Evolutionary conservation across 2,888 invertebrate species (phyloP), one percentile per base, ranked within the genome.

Genomic region (Ischnus inquisitorius): DNA sequence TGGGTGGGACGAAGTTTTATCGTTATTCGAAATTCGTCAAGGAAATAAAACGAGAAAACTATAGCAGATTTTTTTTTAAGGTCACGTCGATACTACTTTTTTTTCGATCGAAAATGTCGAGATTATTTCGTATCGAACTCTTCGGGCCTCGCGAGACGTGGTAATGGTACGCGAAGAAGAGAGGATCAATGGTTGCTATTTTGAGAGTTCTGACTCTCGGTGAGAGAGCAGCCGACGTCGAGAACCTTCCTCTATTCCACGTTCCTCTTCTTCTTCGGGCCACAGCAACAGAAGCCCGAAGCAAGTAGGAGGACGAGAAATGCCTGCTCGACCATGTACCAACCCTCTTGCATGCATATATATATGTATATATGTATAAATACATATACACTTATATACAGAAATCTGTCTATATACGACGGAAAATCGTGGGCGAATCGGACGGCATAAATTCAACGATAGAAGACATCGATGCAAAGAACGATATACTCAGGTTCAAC

Each of bases 171-270:
- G 67, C 48, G 83, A 74, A 78, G 51, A 69, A 77, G 83, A 51
- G 78, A 88, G 90, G 89, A 91, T 92, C 92, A 90, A 92, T 92
- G 91, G 88, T 88, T 88, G 91, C 89, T 92, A 92, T 92, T 92
- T 92, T 89, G 89, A 90, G 91, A 91, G 85, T 84, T 86, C 86
- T 71, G 79, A 75, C 79, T 86, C 85, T 87, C 86, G 79, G 54
- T 75, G 69, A 67, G 68, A 60, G 67, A 67, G 12, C 51, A 68
- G 39, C 25, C 62, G 68, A 62, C 48, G 77, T 65, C 81, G 76
- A 76, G 81, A 82, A 82, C 65, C 76, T 82, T 82, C 71, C 57
- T 76, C 10, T 62, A 12, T 76, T 82, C 57, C 16, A 51, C 71
- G 41, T 71, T 60, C 85, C 76, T 82, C 87, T 88, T 88, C 77